A percentile compares a stretch with the other conserved stretches of the same genome.
These are phyloP conservation scores for Salvelinus fontinalis DNA, from an alignment of 2,113 vertebrate genomes.

Conservation along the genomic window DNA sequence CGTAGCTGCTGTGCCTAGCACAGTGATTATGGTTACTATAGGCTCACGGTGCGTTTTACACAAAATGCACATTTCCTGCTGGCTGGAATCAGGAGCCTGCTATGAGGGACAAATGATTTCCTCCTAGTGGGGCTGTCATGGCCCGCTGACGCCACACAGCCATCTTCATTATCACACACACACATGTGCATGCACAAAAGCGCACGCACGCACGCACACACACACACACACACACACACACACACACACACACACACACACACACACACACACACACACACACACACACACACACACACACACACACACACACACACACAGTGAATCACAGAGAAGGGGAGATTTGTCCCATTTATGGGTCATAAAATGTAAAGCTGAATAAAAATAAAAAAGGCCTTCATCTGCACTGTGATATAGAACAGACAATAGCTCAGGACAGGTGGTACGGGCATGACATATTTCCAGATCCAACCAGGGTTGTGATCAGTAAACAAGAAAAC, in stretches of 20 bases:
- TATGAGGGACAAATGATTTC: constrained; percentile 54
- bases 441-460: too few relatives aligned
- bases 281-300: neutral
- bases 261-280: neutral
- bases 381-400: too few relatives aligned
- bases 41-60: constrained; percentile 39
- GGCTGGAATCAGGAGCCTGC: constrained; percentile 63
- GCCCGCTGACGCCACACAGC: constrained; percentile 54
- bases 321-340: too few relatives aligned
- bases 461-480: too few relatives aligned
- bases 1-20: neutral
- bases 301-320: constrained; percentile 1
- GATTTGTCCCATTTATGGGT: too few relatives aligned
- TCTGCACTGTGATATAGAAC: too few relatives aligned
- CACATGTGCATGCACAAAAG: constrained; percentile 15
- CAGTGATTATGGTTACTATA: constrained; percentile 22
- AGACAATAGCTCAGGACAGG: too few relatives aligned
- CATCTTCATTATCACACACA: constrained; percentile 65
- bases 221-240: constrained; percentile 3
- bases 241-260: neutral
- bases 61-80: constrained; percentile 55
- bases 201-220: neutral
- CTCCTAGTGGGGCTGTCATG: constrained; percentile 60
- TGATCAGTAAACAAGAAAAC: too few relatives aligned
- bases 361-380: too few relatives aligned